Conservation (phyloP, 2,797 vertebrate species). For the Anas bahamensis region DNA sequence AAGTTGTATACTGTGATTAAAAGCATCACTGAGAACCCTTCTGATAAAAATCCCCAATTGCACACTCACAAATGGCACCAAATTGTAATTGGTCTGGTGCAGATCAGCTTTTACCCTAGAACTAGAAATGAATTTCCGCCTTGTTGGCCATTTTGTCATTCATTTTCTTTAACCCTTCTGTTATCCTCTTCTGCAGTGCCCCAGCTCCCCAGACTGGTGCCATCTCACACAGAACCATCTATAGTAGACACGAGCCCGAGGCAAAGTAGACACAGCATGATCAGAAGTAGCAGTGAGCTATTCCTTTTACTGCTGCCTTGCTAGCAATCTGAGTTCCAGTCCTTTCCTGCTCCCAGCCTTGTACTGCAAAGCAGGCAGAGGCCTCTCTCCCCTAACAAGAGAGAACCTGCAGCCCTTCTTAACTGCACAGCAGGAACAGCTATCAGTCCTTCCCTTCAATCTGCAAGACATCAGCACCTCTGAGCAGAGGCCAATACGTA, state of each 20-base stretch:
- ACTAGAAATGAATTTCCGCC: background rate
- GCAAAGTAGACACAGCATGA: background rate
- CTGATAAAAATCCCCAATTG: background rate
- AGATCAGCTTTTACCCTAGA: background rate
- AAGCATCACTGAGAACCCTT: background rate
- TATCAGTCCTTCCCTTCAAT: background rate
- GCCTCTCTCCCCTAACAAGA: background rate
- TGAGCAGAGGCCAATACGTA: background rate
- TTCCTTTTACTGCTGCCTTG: background rate
- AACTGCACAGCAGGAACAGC: background rate
- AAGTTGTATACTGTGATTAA: accelerated
- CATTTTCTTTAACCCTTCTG: background rate
- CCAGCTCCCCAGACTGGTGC: background rate
- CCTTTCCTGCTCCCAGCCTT: background rate
- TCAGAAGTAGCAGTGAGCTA: background rate
- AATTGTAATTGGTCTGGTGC: background rate
- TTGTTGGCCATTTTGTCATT: background rate
- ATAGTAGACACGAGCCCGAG: background rate
- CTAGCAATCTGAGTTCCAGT: background rate
- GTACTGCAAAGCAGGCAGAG: background rate
- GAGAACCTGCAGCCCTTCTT: background rate
- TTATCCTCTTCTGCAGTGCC: background rate
- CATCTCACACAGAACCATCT: background rate
- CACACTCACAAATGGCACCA: background rate
- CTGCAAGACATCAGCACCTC: background rate